These are phyloP conservation scores for Eueides isabella DNA, from an alignment of 1,140 invertebrate species.

Conservation along the genomic window DNA sequence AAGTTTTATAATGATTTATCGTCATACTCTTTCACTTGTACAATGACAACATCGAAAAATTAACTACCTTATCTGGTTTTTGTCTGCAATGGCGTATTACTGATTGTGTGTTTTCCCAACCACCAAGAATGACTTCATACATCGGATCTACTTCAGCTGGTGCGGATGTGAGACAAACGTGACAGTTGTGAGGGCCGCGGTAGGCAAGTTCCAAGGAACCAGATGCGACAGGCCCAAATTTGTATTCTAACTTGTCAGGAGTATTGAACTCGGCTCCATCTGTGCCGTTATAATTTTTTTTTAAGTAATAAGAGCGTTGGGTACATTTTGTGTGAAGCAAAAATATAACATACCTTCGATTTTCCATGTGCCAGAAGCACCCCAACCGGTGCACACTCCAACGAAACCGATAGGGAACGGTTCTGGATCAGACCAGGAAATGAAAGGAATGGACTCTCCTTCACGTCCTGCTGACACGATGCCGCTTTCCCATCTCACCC, in stretches of 20 bases:
- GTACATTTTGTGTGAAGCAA: conserved; percentile 59
- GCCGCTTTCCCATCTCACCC: conserved; percentile 90
- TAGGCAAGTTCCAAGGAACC: conserved; percentile 83
- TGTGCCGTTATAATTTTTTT: conserved; percentile 51
- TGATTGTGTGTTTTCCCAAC: conserved; percentile 85
- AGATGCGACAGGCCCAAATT: conserved; percentile 81
- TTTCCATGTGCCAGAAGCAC: conserved; percentile 90
- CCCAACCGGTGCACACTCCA: conserved; percentile 93
- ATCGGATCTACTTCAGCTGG: conserved; percentile 82
- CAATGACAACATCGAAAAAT: conserved; percentile 41
- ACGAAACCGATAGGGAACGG: conserved; percentile 87
- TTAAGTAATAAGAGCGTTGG: conserved; percentile 48
- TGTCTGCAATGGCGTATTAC: conserved; percentile 84
- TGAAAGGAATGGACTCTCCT: conserved; percentile 87
- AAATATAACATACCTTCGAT: conserved; percentile 86
- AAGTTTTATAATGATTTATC: conserved; percentile 48
- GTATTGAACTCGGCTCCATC: conserved; percentile 81
- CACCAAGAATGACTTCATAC: conserved; percentile 85
- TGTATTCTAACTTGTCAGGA: conserved; percentile 83
- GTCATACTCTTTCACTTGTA: conserved; percentile 15
- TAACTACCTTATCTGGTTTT: conserved; percentile 85
- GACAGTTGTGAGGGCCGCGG: conserved; percentile 84
- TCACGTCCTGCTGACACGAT: conserved; percentile 86
- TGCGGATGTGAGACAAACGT: conserved; percentile 82
- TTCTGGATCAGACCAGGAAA: conserved; percentile 87